These are phyloP conservation scores for Eulemur macaco DNA, from an alignment of 2,113 vertebrate species.

Conservation along the genomic window DNA sequence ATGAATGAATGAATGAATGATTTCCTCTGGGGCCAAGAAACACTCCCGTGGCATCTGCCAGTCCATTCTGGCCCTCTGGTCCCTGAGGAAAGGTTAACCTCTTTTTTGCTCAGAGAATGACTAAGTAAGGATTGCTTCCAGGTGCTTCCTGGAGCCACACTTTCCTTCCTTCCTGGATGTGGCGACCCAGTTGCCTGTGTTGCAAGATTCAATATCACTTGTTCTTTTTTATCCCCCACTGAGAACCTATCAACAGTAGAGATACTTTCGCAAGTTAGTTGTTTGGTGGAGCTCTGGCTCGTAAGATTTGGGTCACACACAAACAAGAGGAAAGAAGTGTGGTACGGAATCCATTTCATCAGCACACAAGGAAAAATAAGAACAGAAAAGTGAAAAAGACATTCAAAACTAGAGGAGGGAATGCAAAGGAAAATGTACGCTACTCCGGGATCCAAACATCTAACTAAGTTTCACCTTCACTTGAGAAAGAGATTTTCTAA, in stretches of 20 bases:
- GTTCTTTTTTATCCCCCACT: not conserved
- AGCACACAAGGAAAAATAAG: not conserved
- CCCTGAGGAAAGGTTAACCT: not conserved
- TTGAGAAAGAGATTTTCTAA: not conserved
- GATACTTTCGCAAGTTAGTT: slow-evolving; percentile 29
- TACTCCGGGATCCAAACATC: not conserved
- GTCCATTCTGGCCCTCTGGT: not conserved
- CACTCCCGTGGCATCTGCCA: not conserved
- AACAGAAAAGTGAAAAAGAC: slow-evolving; percentile 15
- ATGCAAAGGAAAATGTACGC: not conserved
- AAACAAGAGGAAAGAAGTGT: not conserved
- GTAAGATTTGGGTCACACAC: slow-evolving; percentile 43
- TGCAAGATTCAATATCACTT: not conserved
- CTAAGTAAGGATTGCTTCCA: slow-evolving; percentile 32
- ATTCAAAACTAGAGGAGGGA: not conserved
- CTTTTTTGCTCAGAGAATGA: slow-evolving; percentile 43
- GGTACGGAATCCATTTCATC: not conserved
- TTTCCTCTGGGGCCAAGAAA: slow-evolving; percentile 25
- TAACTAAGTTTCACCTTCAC: not conserved
- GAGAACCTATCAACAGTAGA: slow-evolving; percentile 10
- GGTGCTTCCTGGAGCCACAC: slow-evolving; percentile 55
- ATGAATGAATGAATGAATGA: not conserved
- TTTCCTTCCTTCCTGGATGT: slow-evolving; percentile 54
- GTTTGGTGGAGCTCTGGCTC: not conserved
- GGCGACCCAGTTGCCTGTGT: slow-evolving; percentile 52